These are phyloP conservation scores for Tachina grossa DNA, from an alignment of 2,888 invertebrate species.

Conservation along the genomic window DNA sequence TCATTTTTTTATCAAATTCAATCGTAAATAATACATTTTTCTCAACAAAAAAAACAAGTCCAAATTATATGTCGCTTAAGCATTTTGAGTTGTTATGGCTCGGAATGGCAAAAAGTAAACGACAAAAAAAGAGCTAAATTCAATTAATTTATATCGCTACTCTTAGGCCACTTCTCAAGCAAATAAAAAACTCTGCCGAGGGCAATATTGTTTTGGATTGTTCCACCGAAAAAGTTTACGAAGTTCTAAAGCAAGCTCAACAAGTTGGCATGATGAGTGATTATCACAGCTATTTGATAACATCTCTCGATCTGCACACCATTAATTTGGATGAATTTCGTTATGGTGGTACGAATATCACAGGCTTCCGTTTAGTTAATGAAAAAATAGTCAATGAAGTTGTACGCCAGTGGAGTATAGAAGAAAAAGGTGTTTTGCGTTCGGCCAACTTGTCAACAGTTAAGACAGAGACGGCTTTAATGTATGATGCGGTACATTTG, in stretches of 20 bases:
- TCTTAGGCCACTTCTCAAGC: slow-evolving; percentile 92
- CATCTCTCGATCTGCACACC: slow-evolving; percentile 95
- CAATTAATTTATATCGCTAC: background rate
- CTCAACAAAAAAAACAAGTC: no score
- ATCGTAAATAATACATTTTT: no score
- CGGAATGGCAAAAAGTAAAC: background rate
- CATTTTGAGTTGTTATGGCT: no score
- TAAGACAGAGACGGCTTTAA: slow-evolving; percentile 93
- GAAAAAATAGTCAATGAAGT: slow-evolving; percentile 91
- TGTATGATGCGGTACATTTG: slow-evolving; percentile 97
- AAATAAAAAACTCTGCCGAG: slow-evolving; percentile 95
- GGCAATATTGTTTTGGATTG: slow-evolving; percentile 96
- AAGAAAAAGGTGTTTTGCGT: slow-evolving; percentile 87
- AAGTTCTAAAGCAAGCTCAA: slow-evolving; percentile 95
- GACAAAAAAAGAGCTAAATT: slow-evolving; percentile 57
- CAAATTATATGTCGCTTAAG: no score
- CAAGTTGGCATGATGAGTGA: slow-evolving; percentile 99
- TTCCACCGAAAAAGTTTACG: slow-evolving; percentile 92
- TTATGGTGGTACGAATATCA: slow-evolving; percentile 97
- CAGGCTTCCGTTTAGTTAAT: slow-evolving; percentile 95
- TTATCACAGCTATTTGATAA: slow-evolving; percentile 96
- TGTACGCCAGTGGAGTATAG: slow-evolving; percentile 90
- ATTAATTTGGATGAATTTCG: slow-evolving; percentile 96
- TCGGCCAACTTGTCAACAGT: slow-evolving; percentile 81
- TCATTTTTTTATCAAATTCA: no score